Percentiles rank a stretch among this genome's conserved stretches.
Conservation (phyloP, 2,113 vertebrate genomes). For the Rafetus swinhoei region DNA sequence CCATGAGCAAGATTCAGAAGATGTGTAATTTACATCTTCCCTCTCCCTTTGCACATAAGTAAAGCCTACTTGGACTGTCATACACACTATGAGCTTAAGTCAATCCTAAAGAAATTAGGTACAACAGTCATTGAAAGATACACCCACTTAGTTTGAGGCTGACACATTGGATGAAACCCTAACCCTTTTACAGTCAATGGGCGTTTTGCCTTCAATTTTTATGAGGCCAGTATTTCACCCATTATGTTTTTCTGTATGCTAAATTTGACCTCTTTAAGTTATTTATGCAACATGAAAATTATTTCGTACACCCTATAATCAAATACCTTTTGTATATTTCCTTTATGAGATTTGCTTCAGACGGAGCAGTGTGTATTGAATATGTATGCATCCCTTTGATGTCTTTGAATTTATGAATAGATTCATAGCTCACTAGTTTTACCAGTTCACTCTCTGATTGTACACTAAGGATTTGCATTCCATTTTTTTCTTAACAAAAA, state of each 20-base stretch:
- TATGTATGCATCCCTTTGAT: accelerated
- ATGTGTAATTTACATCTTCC: neutral
- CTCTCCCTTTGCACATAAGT: neutral
- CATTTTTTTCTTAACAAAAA: neutral
- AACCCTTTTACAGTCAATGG: neutral
- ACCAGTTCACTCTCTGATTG: accelerated
- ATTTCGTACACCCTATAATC: neutral
- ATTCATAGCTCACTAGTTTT: accelerated
- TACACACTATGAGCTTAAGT: neutral
- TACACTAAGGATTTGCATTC: neutral
- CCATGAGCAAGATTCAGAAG: neutral
- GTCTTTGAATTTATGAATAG: neutral
- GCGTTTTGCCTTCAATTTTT: neutral
- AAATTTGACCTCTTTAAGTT: neutral
- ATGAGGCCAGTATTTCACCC: neutral
- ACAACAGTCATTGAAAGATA: neutral
- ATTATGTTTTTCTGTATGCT: neutral
- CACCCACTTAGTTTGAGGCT: neutral
- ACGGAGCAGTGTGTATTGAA: too few relatives aligned
- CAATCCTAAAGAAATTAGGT: neutral
- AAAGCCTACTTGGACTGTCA: neutral
- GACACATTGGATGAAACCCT: neutral
- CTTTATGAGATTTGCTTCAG: neutral
- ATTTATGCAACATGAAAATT: neutral
- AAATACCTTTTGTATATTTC: neutral